Evolutionary conservation across 1,140 invertebrate genomes (phyloP).

Genomic region (Plectrocnemia conspersa): DNA sequence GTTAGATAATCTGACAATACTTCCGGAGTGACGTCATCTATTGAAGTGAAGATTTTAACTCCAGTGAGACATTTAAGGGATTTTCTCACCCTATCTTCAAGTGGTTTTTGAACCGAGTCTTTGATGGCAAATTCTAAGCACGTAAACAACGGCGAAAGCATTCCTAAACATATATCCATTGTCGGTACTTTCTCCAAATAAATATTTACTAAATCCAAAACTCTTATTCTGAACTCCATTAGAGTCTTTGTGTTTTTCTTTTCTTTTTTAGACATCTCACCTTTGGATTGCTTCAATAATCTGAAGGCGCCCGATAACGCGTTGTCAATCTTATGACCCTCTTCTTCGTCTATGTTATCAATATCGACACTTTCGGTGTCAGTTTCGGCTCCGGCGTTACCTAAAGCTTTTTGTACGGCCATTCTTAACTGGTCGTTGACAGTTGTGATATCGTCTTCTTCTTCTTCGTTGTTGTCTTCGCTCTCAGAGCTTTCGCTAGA

Average conservation of each 20-base stretch:
- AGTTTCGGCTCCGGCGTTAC: conserved; percentile 51
- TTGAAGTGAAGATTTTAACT: conserved; percentile 58
- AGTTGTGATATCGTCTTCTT: conserved; percentile 58
- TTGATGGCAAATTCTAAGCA: conserved; percentile 63
- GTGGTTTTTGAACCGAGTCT: conserved; percentile 61
- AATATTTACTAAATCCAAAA: conserved; percentile 65
- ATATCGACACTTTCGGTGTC: conserved; percentile 70
- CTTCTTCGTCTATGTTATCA: conserved; percentile 69
- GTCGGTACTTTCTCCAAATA: conserved; percentile 63
- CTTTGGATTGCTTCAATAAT: conserved; percentile 57
- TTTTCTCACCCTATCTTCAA: conserved; percentile 58
- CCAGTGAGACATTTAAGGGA: conserved; percentile 58
- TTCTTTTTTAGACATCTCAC: conserved; percentile 58
- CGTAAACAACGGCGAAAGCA: conserved; percentile 61
- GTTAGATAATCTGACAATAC: conserved; percentile 56
- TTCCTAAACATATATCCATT: conserved; percentile 61
- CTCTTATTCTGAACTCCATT: conserved; percentile 65
- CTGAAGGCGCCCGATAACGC: conserved; percentile 67
- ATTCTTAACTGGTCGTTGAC: conserved; percentile 61
- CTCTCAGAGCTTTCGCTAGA: conserved; percentile 40
- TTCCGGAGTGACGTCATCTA: conserved; percentile 53
- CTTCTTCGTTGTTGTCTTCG: conserved; percentile 42
- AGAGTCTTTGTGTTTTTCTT: conserved; percentile 59
- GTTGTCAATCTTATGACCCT: conserved; percentile 66
- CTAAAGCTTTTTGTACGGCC: conserved; percentile 61